Evolutionary conservation across 2,888 invertebrate genomes (phyloP), one percentile per base, ranked within the genome.

Genomic region (Epistrophe eligans): DNA sequence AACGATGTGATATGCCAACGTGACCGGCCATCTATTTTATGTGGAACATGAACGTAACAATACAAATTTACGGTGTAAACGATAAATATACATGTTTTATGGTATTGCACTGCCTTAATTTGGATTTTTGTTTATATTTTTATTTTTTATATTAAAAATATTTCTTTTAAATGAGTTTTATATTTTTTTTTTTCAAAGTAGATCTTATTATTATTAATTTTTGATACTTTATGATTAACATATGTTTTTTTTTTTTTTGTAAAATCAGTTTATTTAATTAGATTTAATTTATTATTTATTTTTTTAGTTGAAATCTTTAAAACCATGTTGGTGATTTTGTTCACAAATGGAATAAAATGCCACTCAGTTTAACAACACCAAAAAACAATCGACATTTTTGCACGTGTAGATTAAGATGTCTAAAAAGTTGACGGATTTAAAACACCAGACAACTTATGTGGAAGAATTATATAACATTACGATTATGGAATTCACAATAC

Each of bases 21-120:
- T 84, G 48, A 73, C 81, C 72, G 84, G 79, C 84, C 71, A 71
- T 64, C 80, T 55, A 38, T 48, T 35, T 81, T 79, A 74, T 84
- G 84, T 84, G 84, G 74, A 79, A 77, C 72, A 24, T 55, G 62
- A 62, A 62, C 62, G 62, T 43, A 43, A 62, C 40, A 40, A 62
- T 35, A 43, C 11, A 62, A 62, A 57, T 48, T 73, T 64, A 82
- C 66, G 82, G 70, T 74, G 74, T 79, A 85, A 60, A 74, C 73
- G 77, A 85, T 82, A 62, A 77, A 77, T 73, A 73, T 57, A 77
- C 57, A 66, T 71, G 77, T 55, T 81, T 67, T 60, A 73, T 70
- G 81, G 85, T 77, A 62, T 84, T 74, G 79, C 74, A 79, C 84
- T 79, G 84, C 74, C 19, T 55, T 38, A 7, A 38, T 55, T 15